A percentile compares a stretch with the other conserved stretches of the same genome.
Conservation (phyloP, 64 coral and sea anemone genomes). For the Actinia tenebrosa region DNA sequence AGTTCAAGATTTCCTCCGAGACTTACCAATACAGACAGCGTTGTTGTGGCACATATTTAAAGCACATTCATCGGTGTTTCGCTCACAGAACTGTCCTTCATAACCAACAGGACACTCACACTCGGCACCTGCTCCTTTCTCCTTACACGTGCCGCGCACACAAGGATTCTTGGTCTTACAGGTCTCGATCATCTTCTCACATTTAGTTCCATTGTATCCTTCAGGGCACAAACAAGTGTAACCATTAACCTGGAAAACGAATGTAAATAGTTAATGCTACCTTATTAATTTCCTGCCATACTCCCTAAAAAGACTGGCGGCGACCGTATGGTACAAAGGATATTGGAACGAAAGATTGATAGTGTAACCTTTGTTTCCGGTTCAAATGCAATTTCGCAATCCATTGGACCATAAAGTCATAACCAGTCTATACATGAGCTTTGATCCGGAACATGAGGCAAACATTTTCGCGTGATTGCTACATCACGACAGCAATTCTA, state of each 20-base stretch:
- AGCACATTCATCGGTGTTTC: conserved; percentile 37
- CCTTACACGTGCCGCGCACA: conserved; percentile 16
- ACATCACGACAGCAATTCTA: no score
- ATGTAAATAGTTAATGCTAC: no score
- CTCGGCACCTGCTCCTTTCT: neutral
- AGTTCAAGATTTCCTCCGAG: no score
- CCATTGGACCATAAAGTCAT: no score
- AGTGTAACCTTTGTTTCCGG: no score
- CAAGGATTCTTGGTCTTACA: conserved; percentile 14
- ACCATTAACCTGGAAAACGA: conserved; percentile 6
- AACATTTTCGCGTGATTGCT: no score
- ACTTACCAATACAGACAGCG: conserved; percentile 27
- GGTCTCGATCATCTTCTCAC: neutral
- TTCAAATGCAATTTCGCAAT: no score
- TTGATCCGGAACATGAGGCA: no score
- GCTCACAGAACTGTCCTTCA: conserved; percentile 27
- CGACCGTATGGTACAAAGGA: neutral
- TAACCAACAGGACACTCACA: conserved; percentile 35
- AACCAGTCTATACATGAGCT: no score
- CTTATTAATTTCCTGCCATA: no score
- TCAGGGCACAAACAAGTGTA: conserved; percentile 34
- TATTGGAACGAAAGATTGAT: no score
- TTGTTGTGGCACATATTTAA: conserved; percentile 23
- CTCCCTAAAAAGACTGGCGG: no score
- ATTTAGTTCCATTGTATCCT: conserved; percentile 31